Conservation (phyloP, 2,113 vertebrate species). For the Phaethornis superciliosus region DNA sequence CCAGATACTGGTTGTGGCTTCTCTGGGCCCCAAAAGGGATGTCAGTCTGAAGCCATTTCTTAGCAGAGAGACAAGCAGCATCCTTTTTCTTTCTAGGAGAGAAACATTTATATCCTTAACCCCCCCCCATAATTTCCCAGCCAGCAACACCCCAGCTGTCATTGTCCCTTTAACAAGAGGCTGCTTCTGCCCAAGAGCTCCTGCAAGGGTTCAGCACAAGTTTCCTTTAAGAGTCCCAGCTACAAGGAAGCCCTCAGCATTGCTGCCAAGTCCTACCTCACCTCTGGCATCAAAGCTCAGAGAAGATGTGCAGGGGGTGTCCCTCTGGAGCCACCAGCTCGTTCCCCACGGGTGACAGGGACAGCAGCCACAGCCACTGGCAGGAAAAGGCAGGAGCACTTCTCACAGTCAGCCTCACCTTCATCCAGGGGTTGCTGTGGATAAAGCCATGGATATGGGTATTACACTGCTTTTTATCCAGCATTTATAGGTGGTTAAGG, state of each 20-base stretch:
- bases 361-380: accelerated
- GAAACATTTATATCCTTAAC: neutral
- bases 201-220: neutral
- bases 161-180: neutral
- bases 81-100: neutral
- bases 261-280: neutral
- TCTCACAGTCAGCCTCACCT: neutral
- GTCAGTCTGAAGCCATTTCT: neutral
- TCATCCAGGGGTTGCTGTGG: accelerated
- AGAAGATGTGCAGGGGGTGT: accelerated
- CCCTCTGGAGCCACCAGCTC: neutral
- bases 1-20: neutral
- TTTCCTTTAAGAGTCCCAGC: neutral
- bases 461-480: neutral
- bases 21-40: neutral
- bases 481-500: neutral
- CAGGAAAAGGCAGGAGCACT: neutral
- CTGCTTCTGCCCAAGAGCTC: neutral
- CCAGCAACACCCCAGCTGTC: neutral
- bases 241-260: neutral
- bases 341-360: accelerated
- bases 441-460: accelerated
- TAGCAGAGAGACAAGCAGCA: neutral
- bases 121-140: neutral
- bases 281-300: neutral